Base-by-base conservation (phyloP, 2,888 invertebrate genomes). In the Teleiodes luculella region DNA sequence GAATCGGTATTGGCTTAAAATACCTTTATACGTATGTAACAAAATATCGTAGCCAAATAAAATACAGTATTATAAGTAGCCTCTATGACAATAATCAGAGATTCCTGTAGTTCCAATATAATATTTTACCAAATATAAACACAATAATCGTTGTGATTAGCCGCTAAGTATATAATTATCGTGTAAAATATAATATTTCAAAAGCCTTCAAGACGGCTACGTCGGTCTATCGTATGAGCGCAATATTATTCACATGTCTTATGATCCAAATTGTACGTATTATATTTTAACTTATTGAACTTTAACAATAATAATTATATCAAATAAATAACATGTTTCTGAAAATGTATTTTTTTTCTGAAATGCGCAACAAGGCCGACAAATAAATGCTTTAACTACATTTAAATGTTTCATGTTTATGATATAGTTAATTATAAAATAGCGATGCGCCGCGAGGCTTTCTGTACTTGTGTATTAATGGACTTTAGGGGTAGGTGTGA, bases 381-480 rank as follows among this genome's bases (percentile, higher is more conserved):
- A 79, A 63, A 78, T 68, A 80, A 86, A 88, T 86, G 88, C 88
- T 88, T 88, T 89, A 89, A 88, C 78, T 88, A 89, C 70, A 74
- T 77, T 81, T 86, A 81, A 88, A 86, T 83, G 81, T 86, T 87
- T 78, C 84, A 80, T 72, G 79, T 82, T 81, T 82, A 80, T 70
- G 70, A 68, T 77, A 76, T 74, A 80, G 74, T 74, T 73, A 78
- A 78, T 75, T 80, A 78, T 84, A 83, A 76, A 74, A 78, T 83
- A 86, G 82, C 57, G 37, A 56, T 51, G 63, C 69, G 70, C 66
- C 63, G 68, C 63, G 70, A 70, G 64, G 70, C 69, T 69, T 70
- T 74, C 66, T 67, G 72, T 75, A 74, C 70, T 72, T 71, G 71
- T 78, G 70, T 78, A 75, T 64, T 76, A 72, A 72, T 71, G 66